Evolutionary conservation across 2,888 invertebrate species (phyloP).

Genomic region (Drosophila colorata): DNA sequence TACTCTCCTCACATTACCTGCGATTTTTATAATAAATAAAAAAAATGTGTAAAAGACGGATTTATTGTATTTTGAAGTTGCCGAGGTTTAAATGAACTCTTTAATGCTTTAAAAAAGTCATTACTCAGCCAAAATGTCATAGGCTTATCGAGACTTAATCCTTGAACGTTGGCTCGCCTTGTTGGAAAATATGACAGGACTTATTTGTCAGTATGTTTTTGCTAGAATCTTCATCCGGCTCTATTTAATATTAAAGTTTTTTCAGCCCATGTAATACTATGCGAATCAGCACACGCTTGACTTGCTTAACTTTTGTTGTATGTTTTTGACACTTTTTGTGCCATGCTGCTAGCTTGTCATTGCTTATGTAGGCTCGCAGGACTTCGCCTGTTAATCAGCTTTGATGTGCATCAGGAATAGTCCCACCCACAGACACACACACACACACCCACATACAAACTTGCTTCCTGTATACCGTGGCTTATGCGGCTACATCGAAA

Average conservation of each 20-base stretch:
- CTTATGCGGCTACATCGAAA: constrained; percentile 36
- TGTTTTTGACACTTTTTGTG: constrained; percentile 68
- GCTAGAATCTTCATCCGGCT: constrained; percentile 18
- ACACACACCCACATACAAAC: constrained; percentile 2
- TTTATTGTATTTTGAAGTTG: not conserved
- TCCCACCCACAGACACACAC: not conserved
- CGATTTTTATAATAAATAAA: too few relatives aligned
- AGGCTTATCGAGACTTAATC: constrained; percentile 1
- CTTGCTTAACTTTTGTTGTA: constrained; percentile 65
- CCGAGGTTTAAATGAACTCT: not conserved
- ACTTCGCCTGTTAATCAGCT: constrained; percentile 67
- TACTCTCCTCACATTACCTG: too few relatives aligned
- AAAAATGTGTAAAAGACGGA: not conserved
- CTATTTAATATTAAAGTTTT: constrained; percentile 58
- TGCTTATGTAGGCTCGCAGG: constrained; percentile 20
- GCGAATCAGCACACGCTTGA: constrained; percentile 69
- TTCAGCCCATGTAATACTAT: constrained; percentile 41
- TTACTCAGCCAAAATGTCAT: constrained; percentile 20
- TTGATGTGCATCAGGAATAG: constrained; percentile 63
- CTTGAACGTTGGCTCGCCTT: constrained; percentile 6
- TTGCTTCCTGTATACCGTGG: constrained; percentile 2
- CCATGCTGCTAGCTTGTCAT: constrained; percentile 25
- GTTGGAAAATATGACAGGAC: constrained; percentile 5
- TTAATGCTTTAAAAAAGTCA: not conserved
- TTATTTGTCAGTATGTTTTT: constrained; percentile 6